Percentiles rank a stretch among this genome's conserved stretches.
Conservation (phyloP, 92 coral and sea anemone genomes). For the Phenganax marumi region DNA sequence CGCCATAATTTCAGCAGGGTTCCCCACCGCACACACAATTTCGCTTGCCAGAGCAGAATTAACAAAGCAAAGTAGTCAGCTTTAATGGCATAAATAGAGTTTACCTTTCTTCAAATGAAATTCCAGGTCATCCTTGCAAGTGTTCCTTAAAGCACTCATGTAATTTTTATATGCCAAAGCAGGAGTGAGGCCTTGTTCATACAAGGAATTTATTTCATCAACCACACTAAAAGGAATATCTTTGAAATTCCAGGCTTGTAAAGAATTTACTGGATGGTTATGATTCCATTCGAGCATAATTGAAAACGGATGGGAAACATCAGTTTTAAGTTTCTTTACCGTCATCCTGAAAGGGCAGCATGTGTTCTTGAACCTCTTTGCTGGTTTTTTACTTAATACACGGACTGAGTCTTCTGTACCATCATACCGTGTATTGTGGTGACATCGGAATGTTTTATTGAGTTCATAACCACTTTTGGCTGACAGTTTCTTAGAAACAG, state of each 20-base stretch:
- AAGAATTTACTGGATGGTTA: constrained; percentile 22
- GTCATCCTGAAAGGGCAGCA: not conserved
- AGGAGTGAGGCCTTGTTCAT: not conserved
- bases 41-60: too few relatives aligned
- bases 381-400: not conserved
- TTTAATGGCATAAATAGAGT: too few relatives aligned
- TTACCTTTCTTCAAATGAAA: too few relatives aligned
- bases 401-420: not conserved
- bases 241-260: constrained; percentile 18
- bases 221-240: not conserved
- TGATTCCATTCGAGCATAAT: constrained; percentile 11
- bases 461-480: constrained; percentile 20
- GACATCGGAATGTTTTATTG: constrained; percentile 19
- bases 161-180: too few relatives aligned
- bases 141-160: too few relatives aligned
- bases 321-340: not conserved
- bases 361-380: constrained; percentile 13
- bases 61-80: too few relatives aligned
- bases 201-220: constrained; percentile 5
- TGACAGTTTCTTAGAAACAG: constrained; percentile 2
- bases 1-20: too few relatives aligned
- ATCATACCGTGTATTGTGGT: constrained; percentile 17
- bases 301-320: constrained; percentile 16
- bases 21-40: too few relatives aligned
- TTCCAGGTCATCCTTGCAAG: too few relatives aligned